These are phyloP conservation scores for Empis stercorea DNA, from an alignment of 2,888 invertebrate genomes.

Conservation along the genomic window DNA sequence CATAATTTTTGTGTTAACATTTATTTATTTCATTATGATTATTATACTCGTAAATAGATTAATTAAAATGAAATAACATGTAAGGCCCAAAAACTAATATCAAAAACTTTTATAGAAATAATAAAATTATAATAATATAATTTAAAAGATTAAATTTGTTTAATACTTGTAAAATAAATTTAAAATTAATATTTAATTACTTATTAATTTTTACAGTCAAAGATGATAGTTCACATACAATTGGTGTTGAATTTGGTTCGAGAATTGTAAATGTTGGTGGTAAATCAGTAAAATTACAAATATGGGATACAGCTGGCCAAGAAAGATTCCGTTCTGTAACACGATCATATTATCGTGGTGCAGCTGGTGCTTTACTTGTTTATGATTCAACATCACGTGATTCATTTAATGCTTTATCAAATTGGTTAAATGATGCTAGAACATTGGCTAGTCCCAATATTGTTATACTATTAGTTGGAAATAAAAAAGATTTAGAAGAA, in stretches of 20 bases:
- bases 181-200: too few species aligned
- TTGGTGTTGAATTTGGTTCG: slow-evolving; percentile 80
- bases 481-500: slow-evolving; percentile 70
- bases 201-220: slow-evolving; percentile 48
- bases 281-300: slow-evolving; percentile 69
- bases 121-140: too few species aligned
- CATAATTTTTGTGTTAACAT: too few species aligned
- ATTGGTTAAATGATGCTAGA: slow-evolving; percentile 73
- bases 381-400: slow-evolving; percentile 84
- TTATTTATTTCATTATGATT: too few species aligned
- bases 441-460: slow-evolving; percentile 71
- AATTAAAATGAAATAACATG: too few species aligned
- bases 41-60: too few species aligned
- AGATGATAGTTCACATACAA: slow-evolving; percentile 71
- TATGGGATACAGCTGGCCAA: slow-evolving; percentile 53
- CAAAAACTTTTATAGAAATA: too few species aligned
- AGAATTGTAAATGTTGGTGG: slow-evolving; percentile 71
- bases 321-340: slow-evolving; percentile 46
- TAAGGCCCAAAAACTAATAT: too few species aligned
- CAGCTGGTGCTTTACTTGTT: slow-evolving; percentile 82
- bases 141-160: too few species aligned
- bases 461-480: slow-evolving; percentile 66
- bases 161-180: too few species aligned
- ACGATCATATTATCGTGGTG: slow-evolving; percentile 71
- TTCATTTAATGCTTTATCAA: slow-evolving; percentile 82